A percentile compares a stretch with the other conserved stretches of the same genome.
Conservation (phyloP, 2,888 invertebrate genomes). For the Andricus quercusramuli region DNA sequence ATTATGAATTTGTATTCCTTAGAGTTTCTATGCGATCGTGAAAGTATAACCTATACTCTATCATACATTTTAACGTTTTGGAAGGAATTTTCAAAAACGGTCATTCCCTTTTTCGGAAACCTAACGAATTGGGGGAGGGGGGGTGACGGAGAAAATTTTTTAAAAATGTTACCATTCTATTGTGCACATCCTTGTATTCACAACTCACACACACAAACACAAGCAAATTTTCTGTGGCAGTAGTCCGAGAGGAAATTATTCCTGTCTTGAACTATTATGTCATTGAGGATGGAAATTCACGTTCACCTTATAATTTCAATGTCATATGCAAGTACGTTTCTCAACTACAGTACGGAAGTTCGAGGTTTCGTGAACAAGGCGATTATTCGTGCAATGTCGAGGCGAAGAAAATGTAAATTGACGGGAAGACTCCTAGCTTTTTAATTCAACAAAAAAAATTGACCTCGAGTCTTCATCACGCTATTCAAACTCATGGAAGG, state of each 20-base stretch:
- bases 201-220: not conserved
- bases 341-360: not conserved
- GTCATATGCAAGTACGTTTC: not conserved
- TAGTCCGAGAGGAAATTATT: not conserved
- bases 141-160: no score
- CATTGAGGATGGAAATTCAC: slow-evolving; percentile 33
- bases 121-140: no score
- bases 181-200: not conserved
- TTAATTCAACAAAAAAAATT: not conserved
- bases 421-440: not conserved
- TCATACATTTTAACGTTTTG: no score
- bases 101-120: no score
- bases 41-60: no score
- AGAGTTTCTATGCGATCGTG: no score
- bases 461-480: not conserved
- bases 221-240: not conserved
- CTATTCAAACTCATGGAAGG: not conserved
- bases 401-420: slow-evolving; percentile 22
- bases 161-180: no score
- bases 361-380: slow-evolving; percentile 9
- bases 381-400: slow-evolving; percentile 7
- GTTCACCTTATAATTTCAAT: slow-evolving; percentile 16
- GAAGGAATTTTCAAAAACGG: no score
- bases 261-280: slow-evolving; percentile 14
- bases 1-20: no score